A percentile compares a stretch with the other conserved stretches of the same genome.
Conservation (phyloP, 2,113 vertebrate genomes). For the Caranx melampygus region DNA sequence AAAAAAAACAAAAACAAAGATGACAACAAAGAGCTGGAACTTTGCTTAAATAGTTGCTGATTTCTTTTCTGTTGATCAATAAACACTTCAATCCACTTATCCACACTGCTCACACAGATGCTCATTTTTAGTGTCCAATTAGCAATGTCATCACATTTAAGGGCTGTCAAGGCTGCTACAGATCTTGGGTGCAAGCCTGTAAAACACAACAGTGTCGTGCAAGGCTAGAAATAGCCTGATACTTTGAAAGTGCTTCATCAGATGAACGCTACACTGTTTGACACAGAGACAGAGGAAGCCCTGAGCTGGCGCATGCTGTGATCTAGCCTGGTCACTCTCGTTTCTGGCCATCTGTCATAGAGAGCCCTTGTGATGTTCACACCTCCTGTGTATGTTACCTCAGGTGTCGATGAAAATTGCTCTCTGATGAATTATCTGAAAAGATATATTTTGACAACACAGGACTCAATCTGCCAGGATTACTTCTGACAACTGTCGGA, state of each 20-base stretch:
- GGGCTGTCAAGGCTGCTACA: slow-evolving; percentile 6
- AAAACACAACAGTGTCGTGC: slow-evolving; percentile 38
- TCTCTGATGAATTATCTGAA: slow-evolving; percentile 51
- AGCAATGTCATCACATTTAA: slow-evolving; percentile 10
- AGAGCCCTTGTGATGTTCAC: slow-evolving; percentile 34
- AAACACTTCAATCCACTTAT: background rate
- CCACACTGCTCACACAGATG: background rate
- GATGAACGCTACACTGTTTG: slow-evolving; percentile 49
- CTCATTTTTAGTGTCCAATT: background rate
- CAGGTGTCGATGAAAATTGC: slow-evolving; percentile 46
- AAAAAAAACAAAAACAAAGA: background rate
- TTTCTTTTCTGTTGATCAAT: background rate
- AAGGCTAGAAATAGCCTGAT: slow-evolving; percentile 41
- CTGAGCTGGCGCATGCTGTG: slow-evolving; percentile 49
- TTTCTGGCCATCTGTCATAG: slow-evolving; percentile 61
- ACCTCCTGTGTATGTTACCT: slow-evolving; percentile 36
- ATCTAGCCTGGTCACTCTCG: slow-evolving; percentile 47
- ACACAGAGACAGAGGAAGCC: slow-evolving; percentile 50
- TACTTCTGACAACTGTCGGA: slow-evolving; percentile 47
- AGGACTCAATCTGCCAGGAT: slow-evolving; percentile 58
- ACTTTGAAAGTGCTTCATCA: slow-evolving; percentile 44
- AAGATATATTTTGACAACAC: slow-evolving; percentile 63
- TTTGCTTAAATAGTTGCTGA: background rate
- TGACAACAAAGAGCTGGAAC: no score
- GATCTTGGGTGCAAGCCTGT: slow-evolving; percentile 11